Conservation (phyloP, 2,113 vertebrate genomes). For the Galbula dea region DNA sequence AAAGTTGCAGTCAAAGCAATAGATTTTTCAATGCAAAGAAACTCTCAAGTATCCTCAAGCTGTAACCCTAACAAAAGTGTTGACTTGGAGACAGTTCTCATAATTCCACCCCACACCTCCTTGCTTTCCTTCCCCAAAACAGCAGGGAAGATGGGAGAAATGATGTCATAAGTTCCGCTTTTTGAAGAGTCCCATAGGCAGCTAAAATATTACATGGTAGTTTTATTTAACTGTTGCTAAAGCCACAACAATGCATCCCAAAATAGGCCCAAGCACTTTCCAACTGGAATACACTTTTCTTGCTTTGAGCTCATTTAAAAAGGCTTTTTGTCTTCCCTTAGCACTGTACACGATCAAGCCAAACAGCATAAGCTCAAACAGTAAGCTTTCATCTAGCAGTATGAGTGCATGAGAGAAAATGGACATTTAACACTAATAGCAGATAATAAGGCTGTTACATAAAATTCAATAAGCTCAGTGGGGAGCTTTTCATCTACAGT, state of each 20-base stretch:
- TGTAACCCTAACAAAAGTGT: not conserved
- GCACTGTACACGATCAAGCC: not conserved
- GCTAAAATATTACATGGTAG: not conserved
- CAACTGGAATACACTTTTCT: not conserved
- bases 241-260: not conserved
- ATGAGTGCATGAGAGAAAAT: not conserved
- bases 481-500: not conserved
- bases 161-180: not conserved
- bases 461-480: conserved; percentile 24
- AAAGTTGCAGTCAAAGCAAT: not conserved
- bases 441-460: conserved; percentile 51
- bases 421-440: conserved; percentile 49
- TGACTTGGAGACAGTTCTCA: not conserved
- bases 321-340: not conserved
- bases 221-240: not conserved
- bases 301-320: conserved; percentile 1
- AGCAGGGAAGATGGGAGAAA: not conserved
- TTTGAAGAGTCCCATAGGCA: not conserved
- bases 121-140: not conserved
- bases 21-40: not conserved
- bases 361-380: not conserved
- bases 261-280: not conserved
- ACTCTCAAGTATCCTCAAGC: not conserved
- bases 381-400: not conserved
- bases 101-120: not conserved